phyloP scores from a whole-genome alignment of 2,888 invertebrate genomes.

The Lycia hirtaria region DNA sequence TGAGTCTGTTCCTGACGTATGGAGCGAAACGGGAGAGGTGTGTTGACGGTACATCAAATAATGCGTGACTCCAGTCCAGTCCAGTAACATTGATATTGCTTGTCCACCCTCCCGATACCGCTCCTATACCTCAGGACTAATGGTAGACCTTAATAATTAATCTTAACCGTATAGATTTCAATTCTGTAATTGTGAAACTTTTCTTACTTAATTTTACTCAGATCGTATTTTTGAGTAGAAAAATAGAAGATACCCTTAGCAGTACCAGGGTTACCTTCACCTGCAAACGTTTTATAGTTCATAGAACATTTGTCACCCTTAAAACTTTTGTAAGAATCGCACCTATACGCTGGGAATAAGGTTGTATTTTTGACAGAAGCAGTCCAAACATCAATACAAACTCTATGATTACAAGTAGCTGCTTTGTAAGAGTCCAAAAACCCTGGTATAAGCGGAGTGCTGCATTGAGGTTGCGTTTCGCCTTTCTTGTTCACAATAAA shows the following conservation, averaged over 20 bases:
- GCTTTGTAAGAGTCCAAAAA: constrained; percentile 60
- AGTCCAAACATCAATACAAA: constrained; percentile 60
- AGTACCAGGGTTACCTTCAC: constrained; percentile 62
- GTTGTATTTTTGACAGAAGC: constrained; percentile 56
- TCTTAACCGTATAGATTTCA: too few relatives aligned
- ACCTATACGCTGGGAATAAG: constrained; percentile 58
- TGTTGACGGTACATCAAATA: too few relatives aligned
- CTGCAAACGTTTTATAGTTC: constrained; percentile 55
- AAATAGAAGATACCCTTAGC: constrained; percentile 62
- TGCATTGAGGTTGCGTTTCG: constrained; percentile 79
- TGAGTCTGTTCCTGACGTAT: too few relatives aligned
- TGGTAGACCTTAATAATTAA: too few relatives aligned
- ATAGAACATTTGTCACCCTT: constrained; percentile 50
- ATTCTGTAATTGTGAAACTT: too few relatives aligned
- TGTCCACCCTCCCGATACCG: too few relatives aligned
- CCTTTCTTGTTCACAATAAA: constrained; percentile 81
- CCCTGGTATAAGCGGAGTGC: constrained; percentile 59
- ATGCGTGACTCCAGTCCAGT: too few relatives aligned
- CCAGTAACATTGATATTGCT: too few relatives aligned
- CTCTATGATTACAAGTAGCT: constrained; percentile 63
- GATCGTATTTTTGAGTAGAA: constrained; percentile 49
- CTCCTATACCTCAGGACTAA: too few relatives aligned
- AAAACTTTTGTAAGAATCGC: constrained; percentile 46
- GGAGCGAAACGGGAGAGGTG: too few relatives aligned
- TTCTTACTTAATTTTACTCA: constrained; percentile 21